Conservation (phyloP, 1,140 invertebrate genomes). For the Wasmannia auropunctata region DNA sequence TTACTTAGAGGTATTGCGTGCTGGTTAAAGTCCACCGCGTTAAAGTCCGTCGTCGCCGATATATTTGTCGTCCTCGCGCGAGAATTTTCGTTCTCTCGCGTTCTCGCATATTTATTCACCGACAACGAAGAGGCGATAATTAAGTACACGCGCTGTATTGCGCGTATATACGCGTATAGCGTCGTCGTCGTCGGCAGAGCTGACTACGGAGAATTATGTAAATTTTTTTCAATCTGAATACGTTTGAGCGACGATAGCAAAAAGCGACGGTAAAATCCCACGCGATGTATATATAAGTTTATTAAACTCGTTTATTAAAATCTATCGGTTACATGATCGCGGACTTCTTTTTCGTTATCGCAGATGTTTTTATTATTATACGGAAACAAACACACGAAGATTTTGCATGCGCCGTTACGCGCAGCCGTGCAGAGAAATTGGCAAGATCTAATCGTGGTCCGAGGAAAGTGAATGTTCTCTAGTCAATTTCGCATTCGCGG, state of each 20-base stretch:
- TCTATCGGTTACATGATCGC: no score
- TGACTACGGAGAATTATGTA: no score
- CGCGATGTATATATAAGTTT: no score
- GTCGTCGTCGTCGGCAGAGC: no score
- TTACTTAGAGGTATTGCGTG: slow-evolving; percentile 27
- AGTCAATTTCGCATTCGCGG: background rate
- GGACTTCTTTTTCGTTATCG: background rate
- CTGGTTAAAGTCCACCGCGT: slow-evolving; percentile 45
- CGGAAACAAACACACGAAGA: background rate
- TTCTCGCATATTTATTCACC: background rate
- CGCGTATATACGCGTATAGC: background rate
- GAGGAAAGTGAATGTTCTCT: slow-evolving; percentile 36
- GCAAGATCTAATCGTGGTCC: background rate
- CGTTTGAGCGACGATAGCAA: no score
- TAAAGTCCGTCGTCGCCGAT: slow-evolving; percentile 18
- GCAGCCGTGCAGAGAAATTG: slow-evolving; percentile 27
- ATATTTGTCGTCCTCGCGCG: background rate
- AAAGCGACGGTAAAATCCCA: background rate
- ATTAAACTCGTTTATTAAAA: no score
- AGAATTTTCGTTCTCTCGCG: no score
- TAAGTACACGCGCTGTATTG: no score
- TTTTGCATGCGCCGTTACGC: background rate
- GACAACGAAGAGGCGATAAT: background rate
- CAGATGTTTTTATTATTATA: background rate
- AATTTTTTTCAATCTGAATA: no score